Evolutionary conservation across 2,888 invertebrate species (phyloP), one percentile per base, ranked within the genome.

Genomic region (Tyria jacobaeae): DNA sequence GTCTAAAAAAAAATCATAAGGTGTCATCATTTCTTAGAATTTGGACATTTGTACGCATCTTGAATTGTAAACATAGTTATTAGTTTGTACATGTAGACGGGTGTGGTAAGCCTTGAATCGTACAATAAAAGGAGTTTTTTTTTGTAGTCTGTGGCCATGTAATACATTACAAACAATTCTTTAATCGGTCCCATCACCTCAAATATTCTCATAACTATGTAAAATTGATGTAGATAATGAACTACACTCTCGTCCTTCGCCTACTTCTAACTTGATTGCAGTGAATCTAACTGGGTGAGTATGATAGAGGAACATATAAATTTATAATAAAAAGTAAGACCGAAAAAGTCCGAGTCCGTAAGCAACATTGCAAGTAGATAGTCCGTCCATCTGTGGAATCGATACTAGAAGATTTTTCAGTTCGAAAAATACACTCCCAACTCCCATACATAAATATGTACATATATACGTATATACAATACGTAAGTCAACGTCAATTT

Each of bases 221-320:
- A 64, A 76, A 78, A 77, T 74, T 39, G n/a, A 59, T 64, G 65
- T 66, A 54, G 55, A 62, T 64, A 67, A 61, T 66, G 55, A 62
- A 75, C 68, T 48, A 79, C 80, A 81, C 80, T 70, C 70, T 44
- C 68, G 81, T 75, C 85, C 84, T 83, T 85, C 79, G 74, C 80
- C 81, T 79, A 80, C 72, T 76, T 80, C 62, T 37, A 56, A 59
- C 44, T 55, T 57, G 39, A 60, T 54, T 59, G 50, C 61, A 52
- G 57, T 59, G 67, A 62, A 60, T 64, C 37, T 60, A 53, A 66
- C 66, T 63, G 41, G 39, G 49, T 63, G 57, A 66, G 59, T 57
- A 0, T 3, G 12, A 3, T 1, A 44, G 21, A 21, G 21, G 10
- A 3, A 12, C 12, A 21, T 44, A 10, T 1, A 21, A 4, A 1